Conservation (phyloP, 2,888 invertebrate genomes). For the Parasteatoda lunata region DNA sequence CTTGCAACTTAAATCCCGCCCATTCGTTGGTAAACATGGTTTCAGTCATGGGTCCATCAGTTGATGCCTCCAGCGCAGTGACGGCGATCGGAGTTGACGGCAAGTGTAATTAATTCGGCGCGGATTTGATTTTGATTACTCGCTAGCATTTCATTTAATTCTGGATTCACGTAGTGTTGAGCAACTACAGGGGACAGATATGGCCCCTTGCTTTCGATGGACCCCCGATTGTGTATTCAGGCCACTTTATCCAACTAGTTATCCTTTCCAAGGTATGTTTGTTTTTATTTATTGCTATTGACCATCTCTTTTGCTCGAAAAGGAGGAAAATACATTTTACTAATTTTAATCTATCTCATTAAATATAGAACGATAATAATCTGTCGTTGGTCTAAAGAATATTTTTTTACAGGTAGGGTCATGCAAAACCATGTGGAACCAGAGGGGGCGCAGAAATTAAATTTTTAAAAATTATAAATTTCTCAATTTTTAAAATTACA, state of each 20-base stretch:
- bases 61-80: not conserved
- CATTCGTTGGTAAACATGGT: constrained; percentile 16
- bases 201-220: constrained; percentile 65
- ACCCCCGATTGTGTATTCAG: constrained; percentile 47
- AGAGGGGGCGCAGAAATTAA: too few species aligned
- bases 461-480: too few species aligned
- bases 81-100: not conserved
- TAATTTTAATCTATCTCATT: too few species aligned
- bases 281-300: not conserved
- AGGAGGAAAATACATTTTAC: too few species aligned
- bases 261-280: constrained; percentile 61
- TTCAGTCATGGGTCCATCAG: constrained; percentile 1
- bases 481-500: too few species aligned
- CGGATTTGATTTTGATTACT: constrained; percentile 4
- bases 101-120: constrained; percentile 15
- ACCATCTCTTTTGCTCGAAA: too few species aligned
- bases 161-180: constrained; percentile 62
- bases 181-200: constrained; percentile 57
- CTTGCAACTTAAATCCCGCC: constrained; percentile 13
- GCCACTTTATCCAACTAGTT: constrained; percentile 39
- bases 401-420: too few species aligned
- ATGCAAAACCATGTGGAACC: too few species aligned
- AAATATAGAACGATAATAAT: too few species aligned
- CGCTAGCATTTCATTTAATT: constrained; percentile 16
- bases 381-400: too few species aligned